A percentile compares a stretch with the other conserved stretches of the same genome.
Evolutionary conservation across 1,140 invertebrate genomes (phyloP).

Genomic region (Pteromalus puparum): DNA sequence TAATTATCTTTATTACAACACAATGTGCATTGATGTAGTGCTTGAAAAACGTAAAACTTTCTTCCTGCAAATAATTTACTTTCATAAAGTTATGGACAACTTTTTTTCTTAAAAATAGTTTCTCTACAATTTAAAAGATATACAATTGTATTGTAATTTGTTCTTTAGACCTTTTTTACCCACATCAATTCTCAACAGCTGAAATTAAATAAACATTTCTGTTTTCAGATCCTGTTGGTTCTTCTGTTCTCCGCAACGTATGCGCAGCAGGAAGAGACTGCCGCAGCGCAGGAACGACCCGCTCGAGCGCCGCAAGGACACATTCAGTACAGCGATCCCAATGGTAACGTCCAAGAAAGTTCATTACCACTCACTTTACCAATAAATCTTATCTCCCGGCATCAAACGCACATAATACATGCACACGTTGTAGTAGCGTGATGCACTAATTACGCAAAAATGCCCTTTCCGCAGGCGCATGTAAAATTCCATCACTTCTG

Average conservation of each 20-base stretch:
- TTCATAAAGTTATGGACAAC: too few species aligned
- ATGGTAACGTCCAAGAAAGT: constrained; percentile 60
- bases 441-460: constrained; percentile 6
- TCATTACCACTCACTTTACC: not conserved
- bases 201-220: not conserved
- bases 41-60: too few species aligned
- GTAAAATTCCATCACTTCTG: not conserved
- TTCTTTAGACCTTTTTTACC: too few species aligned
- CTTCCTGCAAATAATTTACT: too few species aligned
- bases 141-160: too few species aligned
- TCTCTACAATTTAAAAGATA: too few species aligned
- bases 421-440: not conserved
- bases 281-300: constrained; percentile 43
- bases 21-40: too few species aligned
- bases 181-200: not conserved
- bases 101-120: too few species aligned
- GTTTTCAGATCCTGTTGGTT: constrained; percentile 63
- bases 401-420: not conserved
- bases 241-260: constrained; percentile 54
- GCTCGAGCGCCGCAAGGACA: constrained; percentile 63
- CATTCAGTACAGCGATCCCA: constrained; percentile 65
- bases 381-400: not conserved
- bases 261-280: constrained; percentile 57
- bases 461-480: not conserved
- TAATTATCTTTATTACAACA: too few species aligned